These are phyloP conservation scores for Phenganax subtilis DNA, from an alignment of 92 coral and sea anemone genomes.

Conservation along the genomic window DNA sequence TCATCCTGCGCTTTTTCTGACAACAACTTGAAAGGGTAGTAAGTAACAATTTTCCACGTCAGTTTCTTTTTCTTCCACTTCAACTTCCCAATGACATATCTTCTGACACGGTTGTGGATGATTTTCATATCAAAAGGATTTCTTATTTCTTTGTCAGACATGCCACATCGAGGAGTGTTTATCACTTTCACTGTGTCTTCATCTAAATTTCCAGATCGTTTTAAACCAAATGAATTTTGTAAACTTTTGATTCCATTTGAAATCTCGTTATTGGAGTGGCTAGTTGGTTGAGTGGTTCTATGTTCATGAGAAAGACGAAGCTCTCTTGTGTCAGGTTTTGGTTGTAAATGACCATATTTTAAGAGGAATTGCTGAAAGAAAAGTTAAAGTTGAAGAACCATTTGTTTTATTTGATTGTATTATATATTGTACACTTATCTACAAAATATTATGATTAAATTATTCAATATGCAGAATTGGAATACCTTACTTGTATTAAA, in stretches of 20 bases:
- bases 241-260: slow-evolving; percentile 33
- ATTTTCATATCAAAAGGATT: background rate
- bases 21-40: background rate
- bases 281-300: background rate
- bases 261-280: slow-evolving; percentile 9
- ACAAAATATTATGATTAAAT: no score
- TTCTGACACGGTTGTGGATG: slow-evolving; percentile 32
- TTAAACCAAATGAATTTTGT: slow-evolving; percentile 37
- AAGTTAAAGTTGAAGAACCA: background rate
- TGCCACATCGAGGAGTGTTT: slow-evolving; percentile 46
- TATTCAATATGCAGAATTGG: no score
- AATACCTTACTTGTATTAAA: no score
- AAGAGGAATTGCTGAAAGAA: slow-evolving; percentile 26
- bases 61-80: slow-evolving; percentile 38
- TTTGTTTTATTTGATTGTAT: background rate
- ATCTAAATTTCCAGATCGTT: slow-evolving; percentile 30
- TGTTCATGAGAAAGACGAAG: background rate
- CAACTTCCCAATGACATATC: slow-evolving; percentile 3
- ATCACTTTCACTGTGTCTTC: slow-evolving; percentile 27
- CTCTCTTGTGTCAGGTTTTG: slow-evolving; percentile 13
- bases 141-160: slow-evolving; percentile 24
- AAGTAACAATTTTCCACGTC: slow-evolving; percentile 50
- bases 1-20: background rate
- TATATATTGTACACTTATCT: background rate
- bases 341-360: slow-evolving; percentile 26